Percentiles rank a stretch among this genome's conserved stretches.
Conservation (phyloP, 2,113 vertebrate genomes). For the Macrotus californicus region DNA sequence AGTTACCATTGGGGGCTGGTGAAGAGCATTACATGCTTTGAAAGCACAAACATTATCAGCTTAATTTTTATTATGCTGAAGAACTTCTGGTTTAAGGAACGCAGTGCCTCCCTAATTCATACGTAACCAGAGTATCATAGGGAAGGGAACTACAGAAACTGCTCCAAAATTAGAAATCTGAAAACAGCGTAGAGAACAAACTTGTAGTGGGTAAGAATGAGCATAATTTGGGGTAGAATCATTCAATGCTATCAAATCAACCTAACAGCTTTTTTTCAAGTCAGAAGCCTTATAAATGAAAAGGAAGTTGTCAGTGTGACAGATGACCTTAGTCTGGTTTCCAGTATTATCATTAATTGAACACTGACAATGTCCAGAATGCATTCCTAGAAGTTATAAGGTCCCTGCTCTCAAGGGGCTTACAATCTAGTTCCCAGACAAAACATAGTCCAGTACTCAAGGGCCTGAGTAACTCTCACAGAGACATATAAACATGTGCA, state of each 20-base stretch:
- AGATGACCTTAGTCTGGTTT: conserved; percentile 51
- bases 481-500: conserved; percentile 66
- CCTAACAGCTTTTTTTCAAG: neutral
- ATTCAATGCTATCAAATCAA: conserved; percentile 34
- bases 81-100: conserved; percentile 39
- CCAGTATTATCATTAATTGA: conserved; percentile 51
- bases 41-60: conserved; percentile 43
- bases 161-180: conserved; percentile 38
- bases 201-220: conserved; percentile 16
- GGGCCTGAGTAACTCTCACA: conserved; percentile 43
- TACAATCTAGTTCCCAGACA: conserved; percentile 68
- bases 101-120: neutral
- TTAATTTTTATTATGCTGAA: conserved; percentile 50
- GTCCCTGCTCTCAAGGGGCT: conserved; percentile 66
- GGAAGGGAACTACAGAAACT: neutral
- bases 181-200: conserved; percentile 38
- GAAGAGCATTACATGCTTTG: conserved; percentile 22
- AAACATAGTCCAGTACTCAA: conserved; percentile 58
- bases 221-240: conserved; percentile 38
- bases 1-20: conserved; percentile 8
- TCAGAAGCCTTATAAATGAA: conserved; percentile 32
- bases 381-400: conserved; percentile 59
- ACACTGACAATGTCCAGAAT: conserved; percentile 63
- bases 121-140: conserved; percentile 12
- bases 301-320: conserved; percentile 52